Percentiles rank a stretch among this genome's conserved stretches.
These are phyloP conservation scores for Lagria hirta DNA, from an alignment of 2,888 invertebrate genomes.

Conservation along the genomic window DNA sequence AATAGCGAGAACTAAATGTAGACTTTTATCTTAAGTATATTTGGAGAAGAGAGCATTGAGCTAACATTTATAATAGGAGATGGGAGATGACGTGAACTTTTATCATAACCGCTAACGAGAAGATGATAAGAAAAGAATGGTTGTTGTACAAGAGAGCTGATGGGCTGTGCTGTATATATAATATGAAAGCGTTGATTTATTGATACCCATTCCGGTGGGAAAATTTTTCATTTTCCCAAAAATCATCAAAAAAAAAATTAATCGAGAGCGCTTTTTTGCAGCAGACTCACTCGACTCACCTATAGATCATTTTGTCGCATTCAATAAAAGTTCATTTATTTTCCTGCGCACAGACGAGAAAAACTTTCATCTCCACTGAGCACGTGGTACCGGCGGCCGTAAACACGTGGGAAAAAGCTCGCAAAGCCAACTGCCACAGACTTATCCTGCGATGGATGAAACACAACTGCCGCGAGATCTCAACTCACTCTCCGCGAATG, in stretches of 20 bases:
- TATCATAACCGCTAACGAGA: no score
- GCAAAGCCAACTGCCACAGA: constrained; percentile 45
- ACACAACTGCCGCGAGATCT: constrained; percentile 47
- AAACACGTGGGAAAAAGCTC: constrained; percentile 44
- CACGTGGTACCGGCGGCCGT: constrained; percentile 45
- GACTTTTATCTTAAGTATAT: no score
- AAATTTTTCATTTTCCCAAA: not conserved
- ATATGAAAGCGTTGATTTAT: no score
- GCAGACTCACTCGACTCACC: constrained; percentile 29
- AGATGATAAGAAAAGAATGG: no score
- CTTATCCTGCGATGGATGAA: constrained; percentile 45
- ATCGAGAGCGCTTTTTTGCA: no score
- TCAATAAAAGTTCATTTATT: constrained; percentile 33
- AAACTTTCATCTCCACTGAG: constrained; percentile 23
- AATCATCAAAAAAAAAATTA: not conserved
- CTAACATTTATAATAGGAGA: no score
- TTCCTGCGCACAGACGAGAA: constrained; percentile 33
- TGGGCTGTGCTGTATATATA: no score
- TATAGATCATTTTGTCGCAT: constrained; percentile 37
- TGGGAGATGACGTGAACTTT: no score
- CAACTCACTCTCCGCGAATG: constrained; percentile 40
- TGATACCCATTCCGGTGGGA: no score
- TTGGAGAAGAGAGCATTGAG: no score
- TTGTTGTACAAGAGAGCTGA: no score
- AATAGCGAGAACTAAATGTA: no score